Percentiles rank a stretch among this genome's conserved stretches.
These are phyloP conservation scores for Papio anubis DNA, from an alignment of 2,113 vertebrate species.

Conservation along the genomic window DNA sequence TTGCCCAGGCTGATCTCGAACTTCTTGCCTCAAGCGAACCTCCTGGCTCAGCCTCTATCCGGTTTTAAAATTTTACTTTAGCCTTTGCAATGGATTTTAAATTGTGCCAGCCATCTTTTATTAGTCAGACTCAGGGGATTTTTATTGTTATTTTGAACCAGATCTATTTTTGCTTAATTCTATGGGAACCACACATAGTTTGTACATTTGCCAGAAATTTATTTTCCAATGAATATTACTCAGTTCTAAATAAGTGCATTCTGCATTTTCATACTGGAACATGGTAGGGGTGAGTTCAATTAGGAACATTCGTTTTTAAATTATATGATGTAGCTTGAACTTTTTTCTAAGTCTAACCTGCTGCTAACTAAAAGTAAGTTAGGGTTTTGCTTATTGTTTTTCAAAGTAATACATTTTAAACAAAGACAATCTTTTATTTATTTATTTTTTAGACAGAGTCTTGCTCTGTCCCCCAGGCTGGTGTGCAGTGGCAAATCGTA, in stretches of 20 bases:
- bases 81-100: conserved; percentile 62
- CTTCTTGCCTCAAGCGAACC: too few species aligned
- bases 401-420: conserved; percentile 45
- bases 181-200: conserved; percentile 84
- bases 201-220: conserved; percentile 78
- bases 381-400: conserved; percentile 44
- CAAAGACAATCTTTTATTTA: background rate
- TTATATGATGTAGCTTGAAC: background rate
- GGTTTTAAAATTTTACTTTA: conserved; percentile 67
- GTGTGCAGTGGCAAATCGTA: too few species aligned
- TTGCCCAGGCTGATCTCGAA: too few species aligned
- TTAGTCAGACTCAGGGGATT: conserved; percentile 75
- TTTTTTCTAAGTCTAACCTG: background rate
- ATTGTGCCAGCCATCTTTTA: conserved; percentile 78
- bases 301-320: background rate
- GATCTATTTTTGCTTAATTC: conserved; percentile 85
- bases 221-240: conserved; percentile 78
- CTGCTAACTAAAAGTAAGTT: conserved; percentile 23
- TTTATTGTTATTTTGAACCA: conserved; percentile 79
- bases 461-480: too few species aligned
- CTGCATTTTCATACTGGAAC: conserved; percentile 60
- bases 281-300: background rate
- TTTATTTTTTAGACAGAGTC: too few species aligned
- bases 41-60: too few species aligned
- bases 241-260: conserved; percentile 75